Evolutionary conservation across 2,888 invertebrate genomes (phyloP), one percentile per base, ranked within the genome.

Genomic region (Matsumyia berberina): DNA sequence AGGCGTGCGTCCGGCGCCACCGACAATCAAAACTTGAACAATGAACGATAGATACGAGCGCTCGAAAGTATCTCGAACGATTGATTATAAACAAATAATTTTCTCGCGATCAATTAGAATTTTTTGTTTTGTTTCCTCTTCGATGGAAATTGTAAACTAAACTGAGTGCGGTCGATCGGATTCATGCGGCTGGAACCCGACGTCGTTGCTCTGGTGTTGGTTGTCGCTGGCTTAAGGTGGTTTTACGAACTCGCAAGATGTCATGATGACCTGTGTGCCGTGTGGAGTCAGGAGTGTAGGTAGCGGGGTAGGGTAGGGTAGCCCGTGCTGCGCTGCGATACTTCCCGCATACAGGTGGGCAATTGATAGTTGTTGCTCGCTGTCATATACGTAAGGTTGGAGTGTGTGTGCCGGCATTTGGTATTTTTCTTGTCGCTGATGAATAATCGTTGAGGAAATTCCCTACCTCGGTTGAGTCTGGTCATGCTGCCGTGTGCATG

Each of bases 301-400:
- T 19, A 60, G 58, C 12, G 80, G 4, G 24, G 24, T 24, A 24
- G 42, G 42, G 62, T n/a, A n/a, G 12, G 55, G 62, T 53, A 64
- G 53, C 64, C 67, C 64, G 80, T 80, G 74, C 69, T 51, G 17
- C 62, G 74, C 69, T 51, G 17, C 62, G 74, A 80, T 85, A 85
- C 70, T 83, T 83, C 82, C 69, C 79, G 62, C 72, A 70, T 79
- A 85, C 85, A 85, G 85, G 85, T 85, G 85, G 79, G 60, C 73
- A 49, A 15, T 19, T n/a, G 15, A 29, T 24, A 12, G 66, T 49
- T 37, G 51, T 35, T 9, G 39, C 24, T 29, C 42, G 51, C 53
- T 29, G 39, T 67, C 53, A 37, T 15, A 8, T 46, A 11, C n/a
- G 55, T 11, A 15, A 57, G 46, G 12, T 49, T 8, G 35, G 53